A percentile compares a stretch with the other conserved stretches of the same genome.
Evolutionary conservation across 2,113 vertebrate species (phyloP).

Genomic region (Gracilinanus agilis): DNA sequence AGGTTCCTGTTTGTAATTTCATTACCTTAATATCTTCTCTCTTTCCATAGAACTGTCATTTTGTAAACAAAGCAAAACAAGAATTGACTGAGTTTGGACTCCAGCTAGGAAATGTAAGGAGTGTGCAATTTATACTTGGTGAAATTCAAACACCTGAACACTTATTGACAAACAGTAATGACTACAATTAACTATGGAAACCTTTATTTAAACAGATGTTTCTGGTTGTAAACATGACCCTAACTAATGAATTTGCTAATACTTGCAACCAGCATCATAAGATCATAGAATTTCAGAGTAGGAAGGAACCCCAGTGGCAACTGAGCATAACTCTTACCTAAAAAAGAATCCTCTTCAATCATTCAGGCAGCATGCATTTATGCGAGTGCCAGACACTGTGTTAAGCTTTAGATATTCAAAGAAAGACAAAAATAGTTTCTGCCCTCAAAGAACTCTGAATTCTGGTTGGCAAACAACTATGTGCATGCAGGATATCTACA

Average conservation of each 20-base stretch:
- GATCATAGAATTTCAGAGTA: neutral
- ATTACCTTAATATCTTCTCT: neutral
- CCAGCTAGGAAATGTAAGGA: neutral
- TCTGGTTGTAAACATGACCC: neutral
- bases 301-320: neutral
- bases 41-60: neutral
- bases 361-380: neutral
- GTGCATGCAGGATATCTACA: neutral
- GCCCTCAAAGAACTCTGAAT: neutral
- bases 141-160: neutral
- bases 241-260: conserved; percentile 4
- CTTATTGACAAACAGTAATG: conserved; percentile 7
- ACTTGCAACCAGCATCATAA: neutral
- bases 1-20: neutral
- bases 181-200: neutral
- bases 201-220: neutral
- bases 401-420: neutral
- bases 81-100: neutral
- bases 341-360: neutral
- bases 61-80: neutral
- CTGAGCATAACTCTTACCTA: neutral
- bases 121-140: conserved; percentile 4
- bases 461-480: neutral
- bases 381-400: neutral
- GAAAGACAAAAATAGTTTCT: neutral